Conservation (phyloP, 2,888 invertebrate species). For the Leptothorax acervorum region DNA sequence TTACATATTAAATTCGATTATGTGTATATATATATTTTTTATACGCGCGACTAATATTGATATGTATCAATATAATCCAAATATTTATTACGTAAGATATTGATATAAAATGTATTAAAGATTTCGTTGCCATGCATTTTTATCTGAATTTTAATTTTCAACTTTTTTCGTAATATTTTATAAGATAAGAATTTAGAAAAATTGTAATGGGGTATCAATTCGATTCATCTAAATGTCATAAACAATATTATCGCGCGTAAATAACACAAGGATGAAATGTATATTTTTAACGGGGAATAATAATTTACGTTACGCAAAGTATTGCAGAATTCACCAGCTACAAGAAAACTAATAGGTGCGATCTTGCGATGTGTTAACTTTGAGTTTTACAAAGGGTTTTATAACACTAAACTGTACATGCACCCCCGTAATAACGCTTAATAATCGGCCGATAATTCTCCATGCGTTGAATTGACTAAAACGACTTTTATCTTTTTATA, state of each 20-base stretch:
- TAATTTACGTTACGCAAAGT: conserved; percentile 5
- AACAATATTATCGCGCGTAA: conserved; percentile 69
- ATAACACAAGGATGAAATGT: conserved; percentile 54
- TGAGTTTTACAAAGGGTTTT: conserved; percentile 65
- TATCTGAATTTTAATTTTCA: not conserved
- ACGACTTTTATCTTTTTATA: conserved; percentile 52
- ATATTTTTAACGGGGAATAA: conserved; percentile 28
- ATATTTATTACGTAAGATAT: conserved; percentile 42
- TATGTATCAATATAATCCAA: conserved; percentile 66
- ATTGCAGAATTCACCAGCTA: conserved; percentile 3
- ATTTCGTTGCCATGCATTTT: not conserved
- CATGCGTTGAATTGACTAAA: conserved; percentile 68
- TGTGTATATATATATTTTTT: conserved; percentile 24
- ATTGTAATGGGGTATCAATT: not conserved
- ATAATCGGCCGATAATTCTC: conserved; percentile 51
- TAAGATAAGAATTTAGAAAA: conserved; percentile 39
- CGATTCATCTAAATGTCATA: conserved; percentile 22
- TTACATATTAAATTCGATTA: conserved; percentile 13
- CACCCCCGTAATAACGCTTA: conserved; percentile 53
- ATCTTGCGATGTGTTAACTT: conserved; percentile 26
- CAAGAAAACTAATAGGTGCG: conserved; percentile 46
- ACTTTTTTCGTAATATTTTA: not conserved
- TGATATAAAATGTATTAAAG: conserved; percentile 7
- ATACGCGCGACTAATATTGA: conserved; percentile 71
- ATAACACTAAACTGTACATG: conserved; percentile 67